These are phyloP conservation scores for Venturia canescens DNA, from an alignment of 1,140 invertebrate genomes.

Conservation along the genomic window DNA sequence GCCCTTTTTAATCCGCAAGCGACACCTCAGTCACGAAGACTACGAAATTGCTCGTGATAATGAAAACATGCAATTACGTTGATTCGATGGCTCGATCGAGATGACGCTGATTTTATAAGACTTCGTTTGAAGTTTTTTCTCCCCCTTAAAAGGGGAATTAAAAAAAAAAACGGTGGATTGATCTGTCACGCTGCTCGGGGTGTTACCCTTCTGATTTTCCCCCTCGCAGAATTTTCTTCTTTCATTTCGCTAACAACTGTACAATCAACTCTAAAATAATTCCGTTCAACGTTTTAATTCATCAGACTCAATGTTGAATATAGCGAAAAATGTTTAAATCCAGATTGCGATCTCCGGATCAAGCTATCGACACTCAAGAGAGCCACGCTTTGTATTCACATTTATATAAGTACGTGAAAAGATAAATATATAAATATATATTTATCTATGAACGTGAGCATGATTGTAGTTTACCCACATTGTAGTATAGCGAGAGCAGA, in stretches of 20 bases:
- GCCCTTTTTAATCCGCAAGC: neutral
- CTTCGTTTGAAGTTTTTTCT: neutral
- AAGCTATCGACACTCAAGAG: too few species aligned
- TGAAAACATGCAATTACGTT: constrained; percentile 20
- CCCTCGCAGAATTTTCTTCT: too few species aligned
- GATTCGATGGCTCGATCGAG: constrained; percentile 18
- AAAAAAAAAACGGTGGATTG: too few species aligned
- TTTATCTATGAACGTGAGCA: neutral
- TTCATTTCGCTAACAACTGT: too few species aligned
- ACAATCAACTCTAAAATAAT: too few species aligned
- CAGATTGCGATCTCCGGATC: too few species aligned
- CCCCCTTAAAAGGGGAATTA: neutral
- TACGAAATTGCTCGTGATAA: constrained; percentile 31
- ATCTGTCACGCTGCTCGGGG: too few species aligned
- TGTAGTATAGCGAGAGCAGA: constrained; percentile 12
- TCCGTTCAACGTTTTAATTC: too few species aligned
- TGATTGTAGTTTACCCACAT: constrained; percentile 33
- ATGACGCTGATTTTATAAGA: constrained; percentile 30
- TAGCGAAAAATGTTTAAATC: too few species aligned
- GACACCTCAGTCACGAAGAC: constrained; percentile 1
- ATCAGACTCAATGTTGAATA: too few species aligned
- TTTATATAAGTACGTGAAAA: too few species aligned
- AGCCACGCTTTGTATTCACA: neutral
- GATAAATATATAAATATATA: neutral
- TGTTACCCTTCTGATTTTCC: too few species aligned